Evolutionary conservation across 2,797 vertebrate genomes (phyloP).

Genomic region (Peromyscus attwateri): DNA sequence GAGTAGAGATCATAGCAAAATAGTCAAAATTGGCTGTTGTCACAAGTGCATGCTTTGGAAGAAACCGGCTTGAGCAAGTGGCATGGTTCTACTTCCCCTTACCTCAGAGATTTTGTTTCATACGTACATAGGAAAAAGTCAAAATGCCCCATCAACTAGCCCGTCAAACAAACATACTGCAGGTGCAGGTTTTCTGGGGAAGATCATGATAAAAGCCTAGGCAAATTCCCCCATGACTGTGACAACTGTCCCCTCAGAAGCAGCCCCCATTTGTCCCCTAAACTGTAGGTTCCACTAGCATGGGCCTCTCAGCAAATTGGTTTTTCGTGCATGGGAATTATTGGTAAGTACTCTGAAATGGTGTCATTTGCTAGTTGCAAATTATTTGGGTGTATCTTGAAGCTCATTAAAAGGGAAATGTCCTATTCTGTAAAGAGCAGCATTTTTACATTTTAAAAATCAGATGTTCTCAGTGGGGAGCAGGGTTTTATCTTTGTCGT

Average conservation of each 20-base stretch:
- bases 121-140: not conserved
- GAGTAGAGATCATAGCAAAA: conserved; percentile 59
- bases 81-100: not conserved
- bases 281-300: conserved; percentile 68
- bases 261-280: conserved; percentile 64
- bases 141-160: not conserved
- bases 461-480: conserved; percentile 88
- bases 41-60: conserved; percentile 59
- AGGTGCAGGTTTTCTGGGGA: not conserved
- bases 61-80: conserved; percentile 32
- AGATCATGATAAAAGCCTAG: not conserved
- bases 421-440: conserved; percentile 83
- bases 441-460: conserved; percentile 88
- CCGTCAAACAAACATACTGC: not conserved
- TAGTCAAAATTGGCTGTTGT: conserved; percentile 71
- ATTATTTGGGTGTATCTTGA: conserved; percentile 82
- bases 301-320: conserved; percentile 29
- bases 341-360: conserved; percentile 70
- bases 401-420: conserved; percentile 85
- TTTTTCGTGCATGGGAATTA: conserved; percentile 61
- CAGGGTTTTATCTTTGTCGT: conserved; percentile 84
- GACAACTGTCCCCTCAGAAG: conserved; percentile 77
- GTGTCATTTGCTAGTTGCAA: conserved; percentile 74
- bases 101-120: conserved; percentile 23
- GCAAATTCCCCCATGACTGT: conserved; percentile 22